Conservation (phyloP, 2,797 vertebrate genomes). For the Myotis pilosus region DNA sequence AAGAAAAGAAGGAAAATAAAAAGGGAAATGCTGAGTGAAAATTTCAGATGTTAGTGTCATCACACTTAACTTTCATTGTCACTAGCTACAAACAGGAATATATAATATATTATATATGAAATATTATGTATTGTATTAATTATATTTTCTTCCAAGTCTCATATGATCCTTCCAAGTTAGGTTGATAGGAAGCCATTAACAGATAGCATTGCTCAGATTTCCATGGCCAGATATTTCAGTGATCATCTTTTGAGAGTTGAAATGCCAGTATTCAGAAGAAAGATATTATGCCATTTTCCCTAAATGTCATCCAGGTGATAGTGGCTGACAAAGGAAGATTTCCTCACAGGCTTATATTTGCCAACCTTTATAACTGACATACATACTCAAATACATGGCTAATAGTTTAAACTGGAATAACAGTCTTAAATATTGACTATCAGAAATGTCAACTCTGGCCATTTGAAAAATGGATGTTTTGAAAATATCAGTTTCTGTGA, state of each 20-base stretch:
- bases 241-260: not conserved
- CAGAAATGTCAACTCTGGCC: not conserved
- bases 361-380: not conserved
- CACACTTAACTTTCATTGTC: not conserved
- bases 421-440: conserved; percentile 21
- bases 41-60: not conserved
- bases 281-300: not conserved
- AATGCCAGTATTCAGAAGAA: conserved; percentile 8
- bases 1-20: not conserved
- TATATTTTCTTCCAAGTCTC: not conserved
- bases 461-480: conserved; percentile 19
- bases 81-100: not conserved
- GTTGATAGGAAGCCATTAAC: not conserved
- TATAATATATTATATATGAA: not conserved
- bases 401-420: not conserved
- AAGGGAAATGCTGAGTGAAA: not conserved
- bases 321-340: not conserved
- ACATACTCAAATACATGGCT: not conserved
- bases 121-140: not conserved
- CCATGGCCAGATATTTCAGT: not conserved
- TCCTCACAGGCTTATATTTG: not conserved
- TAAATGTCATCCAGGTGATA: not conserved
- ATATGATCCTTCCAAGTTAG: not conserved
- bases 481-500: not conserved
- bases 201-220: not conserved